A percentile compares a stretch with the other conserved stretches of the same genome.
Evolutionary conservation across 2,113 vertebrate species (phyloP).

Genomic region (Collichthys lucidus): DNA sequence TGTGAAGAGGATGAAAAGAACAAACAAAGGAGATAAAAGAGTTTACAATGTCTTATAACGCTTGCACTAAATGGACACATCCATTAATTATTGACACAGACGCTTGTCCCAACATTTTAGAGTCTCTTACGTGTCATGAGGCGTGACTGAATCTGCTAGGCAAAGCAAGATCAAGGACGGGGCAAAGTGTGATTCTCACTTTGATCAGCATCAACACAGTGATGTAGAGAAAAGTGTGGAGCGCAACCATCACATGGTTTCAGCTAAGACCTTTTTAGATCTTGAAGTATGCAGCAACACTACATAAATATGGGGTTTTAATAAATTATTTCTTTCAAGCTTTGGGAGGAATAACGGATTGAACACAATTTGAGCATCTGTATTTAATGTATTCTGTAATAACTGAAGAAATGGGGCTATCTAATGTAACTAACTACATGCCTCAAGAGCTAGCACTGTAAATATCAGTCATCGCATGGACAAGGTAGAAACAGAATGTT

Average conservation of each 20-base stretch:
- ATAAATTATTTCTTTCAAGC: neutral
- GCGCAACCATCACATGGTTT: constrained; percentile 6
- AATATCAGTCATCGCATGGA: neutral
- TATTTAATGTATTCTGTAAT: neutral
- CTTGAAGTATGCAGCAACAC: neutral
- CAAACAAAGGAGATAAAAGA: constrained; percentile 50
- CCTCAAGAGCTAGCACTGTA: neutral
- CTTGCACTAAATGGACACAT: constrained; percentile 55
- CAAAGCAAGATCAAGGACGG: constrained; percentile 60
- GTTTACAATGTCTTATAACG: constrained; percentile 53
- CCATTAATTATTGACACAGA: constrained; percentile 68
- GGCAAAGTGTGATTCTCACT: constrained; percentile 47
- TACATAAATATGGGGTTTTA: constrained; percentile 1
- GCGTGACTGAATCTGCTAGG: constrained; percentile 60
- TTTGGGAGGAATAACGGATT: neutral
- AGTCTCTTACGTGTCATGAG: constrained; percentile 55
- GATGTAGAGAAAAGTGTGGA: constrained; percentile 5
- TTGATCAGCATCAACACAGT: constrained; percentile 44
- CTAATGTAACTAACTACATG: neutral
- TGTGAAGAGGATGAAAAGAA: constrained; percentile 32
- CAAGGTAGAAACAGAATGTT: neutral
- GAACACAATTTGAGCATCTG: neutral
- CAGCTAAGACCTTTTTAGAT: constrained; percentile 21
- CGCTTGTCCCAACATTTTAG: constrained; percentile 55
- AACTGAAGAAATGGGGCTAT: constrained; percentile 5